Conservation (phyloP, 2,888 invertebrate genomes). For the Eretmocerus hayati region DNA sequence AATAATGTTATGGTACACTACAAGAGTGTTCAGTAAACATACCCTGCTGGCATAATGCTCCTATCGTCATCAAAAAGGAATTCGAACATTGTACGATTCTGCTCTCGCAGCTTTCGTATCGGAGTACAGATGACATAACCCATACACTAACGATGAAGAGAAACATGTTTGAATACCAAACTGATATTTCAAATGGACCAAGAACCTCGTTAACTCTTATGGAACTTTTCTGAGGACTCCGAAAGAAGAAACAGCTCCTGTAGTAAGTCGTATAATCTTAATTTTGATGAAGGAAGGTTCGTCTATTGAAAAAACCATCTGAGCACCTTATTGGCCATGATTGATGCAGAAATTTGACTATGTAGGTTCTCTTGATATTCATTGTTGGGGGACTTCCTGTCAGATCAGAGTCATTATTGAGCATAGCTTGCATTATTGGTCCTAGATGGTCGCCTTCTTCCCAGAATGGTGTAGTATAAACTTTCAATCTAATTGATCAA, state of each 20-base stretch:
- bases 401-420: constrained; percentile 1
- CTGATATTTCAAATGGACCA: constrained; percentile 25
- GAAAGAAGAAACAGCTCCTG: constrained; percentile 34
- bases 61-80: constrained; percentile 25
- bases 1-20: background rate
- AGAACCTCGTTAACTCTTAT: constrained; percentile 26
- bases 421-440: background rate
- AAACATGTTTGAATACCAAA: constrained; percentile 27
- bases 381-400: background rate
- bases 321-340: background rate
- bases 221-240: constrained; percentile 24
- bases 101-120: constrained; percentile 18
- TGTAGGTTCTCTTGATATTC: background rate
- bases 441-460: background rate
- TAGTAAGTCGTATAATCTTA: background rate
- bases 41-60: constrained; percentile 36
- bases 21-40: background rate
- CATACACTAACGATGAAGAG: constrained; percentile 19
- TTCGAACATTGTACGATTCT: constrained; percentile 15
- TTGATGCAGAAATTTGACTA: background rate
- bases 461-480: background rate
- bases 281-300: background rate
- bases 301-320: background rate
- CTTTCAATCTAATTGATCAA: too few species aligned
- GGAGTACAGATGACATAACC: constrained; percentile 22